Conservation (phyloP, 2,888 invertebrate species). For the Aphrophora alni region DNA sequence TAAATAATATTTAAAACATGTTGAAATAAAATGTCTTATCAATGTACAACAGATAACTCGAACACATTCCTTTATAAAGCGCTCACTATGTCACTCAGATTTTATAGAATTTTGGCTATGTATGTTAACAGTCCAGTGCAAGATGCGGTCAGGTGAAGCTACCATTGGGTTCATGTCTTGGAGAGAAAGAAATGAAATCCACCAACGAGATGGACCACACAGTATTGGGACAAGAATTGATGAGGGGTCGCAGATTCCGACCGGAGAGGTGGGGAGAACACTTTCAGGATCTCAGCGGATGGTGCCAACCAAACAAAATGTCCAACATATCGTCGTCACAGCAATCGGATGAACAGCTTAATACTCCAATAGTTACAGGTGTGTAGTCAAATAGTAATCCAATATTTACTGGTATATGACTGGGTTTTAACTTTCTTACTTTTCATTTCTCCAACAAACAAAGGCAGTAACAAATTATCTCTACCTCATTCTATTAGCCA, state of each 20-base stretch:
- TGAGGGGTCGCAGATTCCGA: background rate
- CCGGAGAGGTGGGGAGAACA: constrained; percentile 63
- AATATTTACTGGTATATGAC: too few relatives aligned
- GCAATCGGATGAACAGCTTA: constrained; percentile 42
- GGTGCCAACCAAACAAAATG: constrained; percentile 59
- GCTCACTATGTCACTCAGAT: background rate
- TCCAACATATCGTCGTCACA: constrained; percentile 33
- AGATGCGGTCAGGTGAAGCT: constrained; percentile 55
- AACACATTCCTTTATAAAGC: background rate
- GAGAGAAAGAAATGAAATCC: constrained; percentile 57
- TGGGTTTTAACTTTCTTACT: too few relatives aligned
- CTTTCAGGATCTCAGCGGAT: constrained; percentile 72
- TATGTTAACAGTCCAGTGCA: constrained; percentile 54
- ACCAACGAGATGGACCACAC: constrained; percentile 30
- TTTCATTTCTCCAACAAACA: too few relatives aligned
- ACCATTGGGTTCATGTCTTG: constrained; percentile 58
- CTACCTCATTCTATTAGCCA: too few relatives aligned
- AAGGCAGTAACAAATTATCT: too few relatives aligned
- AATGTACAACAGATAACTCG: background rate
- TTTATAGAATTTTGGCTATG: background rate
- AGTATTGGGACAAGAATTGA: background rate
- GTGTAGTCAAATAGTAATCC: background rate
- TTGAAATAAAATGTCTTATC: background rate
- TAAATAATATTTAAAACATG: background rate
- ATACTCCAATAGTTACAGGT: constrained; percentile 26